Percentiles rank a stretch among this genome's conserved stretches.
These are phyloP conservation scores for Podocnemis expansa DNA, from an alignment of 2,113 vertebrate species.

Conservation along the genomic window DNA sequence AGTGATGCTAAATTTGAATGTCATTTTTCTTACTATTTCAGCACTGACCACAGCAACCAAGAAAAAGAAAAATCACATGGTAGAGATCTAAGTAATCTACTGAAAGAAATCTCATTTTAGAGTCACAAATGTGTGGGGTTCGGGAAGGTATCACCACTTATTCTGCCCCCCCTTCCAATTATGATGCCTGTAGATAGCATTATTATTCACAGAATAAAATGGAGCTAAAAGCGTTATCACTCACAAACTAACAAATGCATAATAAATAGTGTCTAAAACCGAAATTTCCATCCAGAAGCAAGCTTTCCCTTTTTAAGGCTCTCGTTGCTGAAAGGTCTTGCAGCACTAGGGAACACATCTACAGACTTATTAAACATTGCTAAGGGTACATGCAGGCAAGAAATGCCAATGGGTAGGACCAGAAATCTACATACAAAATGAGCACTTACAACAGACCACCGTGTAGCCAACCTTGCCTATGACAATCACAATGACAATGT, in stretches of 20 bases:
- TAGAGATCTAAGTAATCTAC: too few species aligned
- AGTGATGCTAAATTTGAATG: too few species aligned
- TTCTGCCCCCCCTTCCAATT: background rate
- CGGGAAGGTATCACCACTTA: background rate
- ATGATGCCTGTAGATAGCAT: background rate
- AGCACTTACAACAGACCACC: background rate
- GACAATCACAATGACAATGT: too few species aligned
- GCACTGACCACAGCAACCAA: too few species aligned
- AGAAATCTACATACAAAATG: background rate
- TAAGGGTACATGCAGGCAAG: background rate
- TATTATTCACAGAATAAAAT: background rate
- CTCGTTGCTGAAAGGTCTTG: background rate
- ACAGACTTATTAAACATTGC: background rate
- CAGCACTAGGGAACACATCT: background rate
- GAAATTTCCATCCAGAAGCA: background rate
- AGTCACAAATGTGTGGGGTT: too few species aligned
- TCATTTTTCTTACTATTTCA: too few species aligned
- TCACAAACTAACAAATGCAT: background rate
- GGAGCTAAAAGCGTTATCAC: background rate
- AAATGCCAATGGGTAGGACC: background rate
- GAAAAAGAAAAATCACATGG: too few species aligned
- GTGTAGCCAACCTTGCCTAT: background rate
- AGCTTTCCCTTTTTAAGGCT: background rate
- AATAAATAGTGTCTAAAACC: background rate
- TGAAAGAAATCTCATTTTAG: too few species aligned